These are phyloP conservation scores for Lasioglossum oenotherae DNA, from an alignment of 2,888 invertebrate species.

Conservation along the genomic window DNA sequence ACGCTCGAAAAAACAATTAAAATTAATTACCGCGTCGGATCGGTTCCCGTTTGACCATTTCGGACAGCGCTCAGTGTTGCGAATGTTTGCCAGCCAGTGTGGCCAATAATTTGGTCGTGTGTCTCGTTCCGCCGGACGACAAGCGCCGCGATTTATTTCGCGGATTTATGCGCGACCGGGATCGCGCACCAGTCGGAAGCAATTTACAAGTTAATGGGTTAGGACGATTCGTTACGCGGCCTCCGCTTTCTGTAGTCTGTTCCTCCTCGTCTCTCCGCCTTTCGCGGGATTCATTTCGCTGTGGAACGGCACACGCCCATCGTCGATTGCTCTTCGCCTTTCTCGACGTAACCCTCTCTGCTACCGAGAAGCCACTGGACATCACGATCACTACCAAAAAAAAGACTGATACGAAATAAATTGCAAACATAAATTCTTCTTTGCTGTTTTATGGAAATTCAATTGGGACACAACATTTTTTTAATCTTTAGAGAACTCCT, in stretches of 20 bases:
- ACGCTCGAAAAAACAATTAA: neutral
- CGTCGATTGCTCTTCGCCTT: constrained; percentile 40
- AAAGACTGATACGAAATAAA: neutral
- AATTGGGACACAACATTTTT: neutral
- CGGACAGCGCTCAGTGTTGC: neutral
- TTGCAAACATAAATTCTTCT: neutral
- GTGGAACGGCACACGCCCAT: constrained; percentile 29
- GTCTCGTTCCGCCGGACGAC: constrained; percentile 64
- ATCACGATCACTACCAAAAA: neutral
- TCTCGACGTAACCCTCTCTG: neutral
- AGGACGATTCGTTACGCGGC: constrained; percentile 73
- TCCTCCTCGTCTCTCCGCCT: constrained; percentile 12
- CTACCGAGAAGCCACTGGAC: neutral
- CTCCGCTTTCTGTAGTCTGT: constrained; percentile 20
- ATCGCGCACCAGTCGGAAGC: constrained; percentile 81
- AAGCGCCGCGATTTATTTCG: constrained; percentile 66
- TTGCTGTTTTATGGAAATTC: neutral
- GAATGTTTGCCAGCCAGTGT: neutral
- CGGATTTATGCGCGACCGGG: constrained; percentile 67
- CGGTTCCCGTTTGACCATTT: neutral
- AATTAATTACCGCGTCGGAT: neutral
- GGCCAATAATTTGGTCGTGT: constrained; percentile 60
- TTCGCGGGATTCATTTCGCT: constrained; percentile 31
- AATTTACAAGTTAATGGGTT: constrained; percentile 84
- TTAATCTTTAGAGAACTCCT: too few species aligned